A percentile compares a stretch with the other conserved stretches of the same genome.
phyloP scores from a whole-genome alignment of 2,113 vertebrate genomes.

The Oxyura jamaicensis region DNA sequence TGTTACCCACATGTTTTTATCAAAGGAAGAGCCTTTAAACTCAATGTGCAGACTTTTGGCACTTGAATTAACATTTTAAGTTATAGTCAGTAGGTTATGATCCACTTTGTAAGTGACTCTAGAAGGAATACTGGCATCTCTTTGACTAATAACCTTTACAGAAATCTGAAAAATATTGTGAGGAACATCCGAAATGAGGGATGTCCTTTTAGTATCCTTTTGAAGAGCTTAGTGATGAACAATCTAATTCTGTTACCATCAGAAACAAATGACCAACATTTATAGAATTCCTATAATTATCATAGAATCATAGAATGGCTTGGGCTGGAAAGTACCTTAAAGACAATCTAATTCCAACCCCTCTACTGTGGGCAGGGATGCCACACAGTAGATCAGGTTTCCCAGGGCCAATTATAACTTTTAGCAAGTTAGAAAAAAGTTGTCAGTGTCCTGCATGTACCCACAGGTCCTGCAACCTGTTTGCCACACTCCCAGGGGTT shows the following conservation, averaged over 20 bases:
- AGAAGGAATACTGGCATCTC: not conserved
- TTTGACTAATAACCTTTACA: not conserved
- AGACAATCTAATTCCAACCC: too few species aligned
- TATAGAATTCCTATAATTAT: not conserved
- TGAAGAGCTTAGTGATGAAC: not conserved
- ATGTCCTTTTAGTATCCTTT: not conserved
- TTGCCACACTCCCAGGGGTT: not conserved
- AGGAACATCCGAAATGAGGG: not conserved
- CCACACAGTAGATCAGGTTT: too few species aligned
- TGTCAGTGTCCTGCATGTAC: rapidly evolving
- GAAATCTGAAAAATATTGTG: not conserved
- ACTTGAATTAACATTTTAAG: not conserved
- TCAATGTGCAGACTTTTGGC: not conserved
- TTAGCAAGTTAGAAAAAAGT: not conserved
- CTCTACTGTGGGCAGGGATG: too few species aligned
- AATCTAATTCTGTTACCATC: not conserved
- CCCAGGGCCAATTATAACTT: not conserved
- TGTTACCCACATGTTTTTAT: not conserved
- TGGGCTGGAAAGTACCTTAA: too few species aligned
- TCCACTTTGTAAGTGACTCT: not conserved
- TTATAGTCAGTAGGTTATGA: not conserved
- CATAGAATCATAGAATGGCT: too few species aligned
- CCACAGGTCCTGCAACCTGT: not conserved
- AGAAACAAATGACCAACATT: not conserved
- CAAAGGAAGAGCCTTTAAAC: not conserved